phyloP scores from a whole-genome alignment of 2,888 invertebrate genomes.

The Hydraecia micacea region DNA sequence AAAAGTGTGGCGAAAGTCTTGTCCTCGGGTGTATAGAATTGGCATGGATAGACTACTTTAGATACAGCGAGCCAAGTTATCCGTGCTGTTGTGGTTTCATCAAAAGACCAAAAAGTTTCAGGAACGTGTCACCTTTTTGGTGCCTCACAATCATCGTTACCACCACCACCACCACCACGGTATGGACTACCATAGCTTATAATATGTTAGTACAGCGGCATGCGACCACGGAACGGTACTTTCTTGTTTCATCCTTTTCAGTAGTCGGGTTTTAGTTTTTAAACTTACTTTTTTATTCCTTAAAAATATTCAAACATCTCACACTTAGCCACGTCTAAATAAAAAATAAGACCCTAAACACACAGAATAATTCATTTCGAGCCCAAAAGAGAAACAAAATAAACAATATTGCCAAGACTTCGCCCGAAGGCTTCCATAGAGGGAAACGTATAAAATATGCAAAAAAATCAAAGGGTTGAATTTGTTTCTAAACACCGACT shows the following conservation, averaged over 20 bases:
- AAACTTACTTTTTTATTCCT: not conserved
- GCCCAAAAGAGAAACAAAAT: slow-evolving; percentile 64
- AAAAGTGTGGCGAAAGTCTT: not conserved
- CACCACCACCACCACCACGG: no score
- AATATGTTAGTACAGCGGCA: no score
- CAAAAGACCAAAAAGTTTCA: not conserved
- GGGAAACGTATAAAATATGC: slow-evolving; percentile 69
- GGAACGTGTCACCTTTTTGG: no score
- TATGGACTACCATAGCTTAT: no score
- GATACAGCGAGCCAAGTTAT: not conserved
- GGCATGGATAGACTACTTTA: not conserved
- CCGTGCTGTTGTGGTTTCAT: not conserved
- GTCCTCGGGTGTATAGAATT: not conserved
- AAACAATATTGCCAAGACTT: slow-evolving; percentile 66
- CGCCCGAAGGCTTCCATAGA: slow-evolving; percentile 52
- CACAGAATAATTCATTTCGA: slow-evolving; percentile 58
- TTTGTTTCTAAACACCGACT: slow-evolving; percentile 73
- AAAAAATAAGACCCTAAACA: slow-evolving; percentile 48
- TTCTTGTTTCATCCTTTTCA: no score
- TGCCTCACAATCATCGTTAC: no score
- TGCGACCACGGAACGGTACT: no score
- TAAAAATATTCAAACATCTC: slow-evolving; percentile 14
- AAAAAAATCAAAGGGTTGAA: slow-evolving; percentile 77
- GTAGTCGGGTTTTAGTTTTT: no score
- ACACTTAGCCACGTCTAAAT: not conserved